phyloP scores from a whole-genome alignment of 35 echinoderm and acorn worm genomes.

The Ophiothrix spiculata region DNA sequence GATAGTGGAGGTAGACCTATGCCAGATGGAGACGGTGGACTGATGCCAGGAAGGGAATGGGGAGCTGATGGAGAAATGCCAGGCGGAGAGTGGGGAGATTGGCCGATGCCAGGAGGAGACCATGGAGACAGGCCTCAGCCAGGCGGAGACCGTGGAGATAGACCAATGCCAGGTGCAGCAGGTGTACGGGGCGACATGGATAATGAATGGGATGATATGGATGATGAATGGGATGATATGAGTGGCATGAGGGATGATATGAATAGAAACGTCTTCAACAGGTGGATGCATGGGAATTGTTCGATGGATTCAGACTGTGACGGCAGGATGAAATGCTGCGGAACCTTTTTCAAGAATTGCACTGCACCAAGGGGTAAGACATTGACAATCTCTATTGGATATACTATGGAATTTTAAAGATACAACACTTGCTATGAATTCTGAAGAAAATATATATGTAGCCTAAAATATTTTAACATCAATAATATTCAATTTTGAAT shows the following conservation, averaged over 20 bases:
- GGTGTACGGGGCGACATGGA: background rate
- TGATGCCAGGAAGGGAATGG: background rate
- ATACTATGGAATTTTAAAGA: too few relatives aligned
- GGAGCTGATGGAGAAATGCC: background rate
- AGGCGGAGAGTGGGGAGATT: too few relatives aligned
- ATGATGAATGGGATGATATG: background rate
- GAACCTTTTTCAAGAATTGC: background rate
- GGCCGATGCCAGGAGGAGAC: background rate
- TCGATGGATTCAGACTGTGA: background rate
- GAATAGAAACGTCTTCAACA: background rate
- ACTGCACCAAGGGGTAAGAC: background rate
- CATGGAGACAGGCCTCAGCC: background rate
- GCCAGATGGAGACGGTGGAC: background rate
- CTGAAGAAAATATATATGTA: too few relatives aligned
- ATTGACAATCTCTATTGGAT: too few relatives aligned
- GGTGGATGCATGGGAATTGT: background rate
- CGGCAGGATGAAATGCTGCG: background rate
- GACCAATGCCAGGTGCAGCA: too few relatives aligned
- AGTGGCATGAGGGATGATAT: background rate
- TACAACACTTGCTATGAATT: too few relatives aligned
- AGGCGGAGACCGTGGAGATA: too few relatives aligned
- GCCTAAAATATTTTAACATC: too few relatives aligned
- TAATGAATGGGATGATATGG: background rate
- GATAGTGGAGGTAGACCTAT: background rate
- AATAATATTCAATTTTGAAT: too few relatives aligned